These are phyloP conservation scores for Pegoplata infirma DNA, from an alignment of 2,888 invertebrate genomes.

Conservation along the genomic window DNA sequence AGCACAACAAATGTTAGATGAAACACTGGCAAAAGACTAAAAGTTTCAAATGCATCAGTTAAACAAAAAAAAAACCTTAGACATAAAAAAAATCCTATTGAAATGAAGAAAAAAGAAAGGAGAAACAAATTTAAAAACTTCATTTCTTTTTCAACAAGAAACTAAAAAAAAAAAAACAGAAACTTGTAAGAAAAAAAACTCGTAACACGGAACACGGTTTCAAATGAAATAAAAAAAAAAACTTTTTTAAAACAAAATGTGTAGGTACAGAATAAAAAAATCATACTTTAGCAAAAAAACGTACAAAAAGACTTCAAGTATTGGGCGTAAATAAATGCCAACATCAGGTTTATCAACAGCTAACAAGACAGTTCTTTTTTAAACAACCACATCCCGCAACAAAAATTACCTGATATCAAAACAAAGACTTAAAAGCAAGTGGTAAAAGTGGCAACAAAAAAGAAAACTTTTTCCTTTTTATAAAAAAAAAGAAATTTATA, in stretches of 20 bases:
- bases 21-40: conserved; percentile 56
- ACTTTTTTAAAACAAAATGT: conserved; percentile 8
- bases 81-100: not conserved
- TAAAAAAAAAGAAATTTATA: too few relatives aligned
- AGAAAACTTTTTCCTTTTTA: not conserved
- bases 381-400: conserved; percentile 20
- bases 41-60: conserved; percentile 61
- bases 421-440: not conserved
- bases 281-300: too few relatives aligned
- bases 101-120: not conserved
- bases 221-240: conserved; percentile 33
- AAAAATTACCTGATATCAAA: conserved; percentile 12
- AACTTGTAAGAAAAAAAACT: conserved; percentile 3
- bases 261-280: conserved; percentile 1
- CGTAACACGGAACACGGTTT: conserved; percentile 16
- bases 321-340: conserved; percentile 62
- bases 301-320: conserved; percentile 32
- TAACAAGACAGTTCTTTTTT: conserved; percentile 46
- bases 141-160: not conserved
- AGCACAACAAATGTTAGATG: conserved; percentile 56
- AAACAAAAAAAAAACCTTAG: not conserved
- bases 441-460: not conserved
- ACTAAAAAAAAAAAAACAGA: too few relatives aligned
- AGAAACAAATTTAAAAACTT: conserved; percentile 27
- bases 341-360: conserved; percentile 55